These are phyloP conservation scores for Unio delphinus DNA, from an alignment of 2,888 invertebrate species.

Conservation along the genomic window DNA sequence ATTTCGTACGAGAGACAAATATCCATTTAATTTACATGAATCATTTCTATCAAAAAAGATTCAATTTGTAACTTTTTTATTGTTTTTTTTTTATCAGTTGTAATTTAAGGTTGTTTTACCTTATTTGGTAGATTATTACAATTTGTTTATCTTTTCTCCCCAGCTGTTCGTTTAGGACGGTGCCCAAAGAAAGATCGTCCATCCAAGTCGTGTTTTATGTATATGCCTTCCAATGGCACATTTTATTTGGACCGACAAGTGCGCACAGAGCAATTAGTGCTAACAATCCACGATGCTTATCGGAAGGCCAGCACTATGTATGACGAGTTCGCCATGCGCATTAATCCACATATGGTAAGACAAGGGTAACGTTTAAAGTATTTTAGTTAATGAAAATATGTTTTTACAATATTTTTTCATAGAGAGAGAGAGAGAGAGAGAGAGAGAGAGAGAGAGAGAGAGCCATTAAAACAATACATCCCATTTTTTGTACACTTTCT, in stretches of 20 bases:
- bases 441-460: too few relatives aligned
- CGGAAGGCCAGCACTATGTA: conserved; percentile 46
- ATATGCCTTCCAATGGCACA: conserved; percentile 57
- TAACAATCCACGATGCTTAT: conserved; percentile 63
- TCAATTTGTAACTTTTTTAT: not conserved
- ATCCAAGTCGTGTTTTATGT: conserved; percentile 56
- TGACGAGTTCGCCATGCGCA: conserved; percentile 32
- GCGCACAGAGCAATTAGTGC: conserved; percentile 62
- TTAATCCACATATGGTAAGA: conserved; percentile 21
- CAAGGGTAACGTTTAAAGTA: not conserved
- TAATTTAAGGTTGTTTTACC: not conserved
- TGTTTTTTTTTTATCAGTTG: not conserved
- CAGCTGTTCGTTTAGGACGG: conserved; percentile 62
- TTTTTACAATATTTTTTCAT: too few relatives aligned
- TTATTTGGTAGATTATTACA: not conserved
- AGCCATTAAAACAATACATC: not conserved
- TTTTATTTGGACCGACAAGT: conserved; percentile 62
- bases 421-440: too few relatives aligned
- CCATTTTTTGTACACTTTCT: not conserved
- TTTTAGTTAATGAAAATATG: not conserved
- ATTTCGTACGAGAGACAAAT: too few relatives aligned
- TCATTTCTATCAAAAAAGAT: not conserved
- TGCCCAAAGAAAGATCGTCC: conserved; percentile 66
- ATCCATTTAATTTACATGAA: not conserved
- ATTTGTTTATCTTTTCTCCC: not conserved